phyloP scores from a whole-genome alignment of 2,888 invertebrate genomes.

The Nyleta sp. region DNA sequence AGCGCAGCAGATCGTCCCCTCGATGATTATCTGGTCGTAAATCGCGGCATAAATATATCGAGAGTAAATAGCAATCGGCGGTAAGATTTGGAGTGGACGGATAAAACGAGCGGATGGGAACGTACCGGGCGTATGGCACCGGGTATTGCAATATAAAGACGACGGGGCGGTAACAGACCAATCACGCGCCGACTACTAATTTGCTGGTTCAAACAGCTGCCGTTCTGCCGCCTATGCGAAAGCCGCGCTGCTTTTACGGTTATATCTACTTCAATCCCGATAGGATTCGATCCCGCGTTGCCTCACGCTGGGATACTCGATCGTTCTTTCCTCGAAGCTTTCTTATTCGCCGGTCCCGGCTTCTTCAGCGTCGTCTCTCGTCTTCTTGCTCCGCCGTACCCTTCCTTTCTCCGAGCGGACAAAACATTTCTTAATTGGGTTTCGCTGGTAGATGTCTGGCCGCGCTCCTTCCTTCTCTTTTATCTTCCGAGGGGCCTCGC shows the following conservation, averaged over 20 bases:
- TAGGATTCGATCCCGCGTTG: constrained; percentile 68
- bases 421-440: constrained; percentile 83
- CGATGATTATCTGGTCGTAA: constrained; percentile 82
- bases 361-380: constrained; percentile 64
- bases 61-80: constrained; percentile 79
- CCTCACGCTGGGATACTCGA: constrained; percentile 78
- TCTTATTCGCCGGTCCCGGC: constrained; percentile 65
- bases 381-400: constrained; percentile 58
- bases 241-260: constrained; percentile 72
- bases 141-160: constrained; percentile 76
- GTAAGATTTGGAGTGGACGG: constrained; percentile 52
- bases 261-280: constrained; percentile 74
- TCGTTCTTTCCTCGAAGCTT: constrained; percentile 70
- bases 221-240: constrained; percentile 80
- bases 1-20: constrained; percentile 80
- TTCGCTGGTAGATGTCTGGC: constrained; percentile 74
- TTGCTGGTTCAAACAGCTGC: constrained; percentile 82
- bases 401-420: constrained; percentile 76
- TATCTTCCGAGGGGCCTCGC: constrained; percentile 61
- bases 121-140: constrained; percentile 66
- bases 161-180: constrained; percentile 82
- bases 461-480: constrained; percentile 64
- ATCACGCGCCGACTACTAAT: constrained; percentile 82
- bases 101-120: constrained; percentile 60
- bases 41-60: constrained; percentile 82